Evolutionary conservation across 1,140 invertebrate genomes (phyloP).

Genomic region (Panulirus ornatus): DNA sequence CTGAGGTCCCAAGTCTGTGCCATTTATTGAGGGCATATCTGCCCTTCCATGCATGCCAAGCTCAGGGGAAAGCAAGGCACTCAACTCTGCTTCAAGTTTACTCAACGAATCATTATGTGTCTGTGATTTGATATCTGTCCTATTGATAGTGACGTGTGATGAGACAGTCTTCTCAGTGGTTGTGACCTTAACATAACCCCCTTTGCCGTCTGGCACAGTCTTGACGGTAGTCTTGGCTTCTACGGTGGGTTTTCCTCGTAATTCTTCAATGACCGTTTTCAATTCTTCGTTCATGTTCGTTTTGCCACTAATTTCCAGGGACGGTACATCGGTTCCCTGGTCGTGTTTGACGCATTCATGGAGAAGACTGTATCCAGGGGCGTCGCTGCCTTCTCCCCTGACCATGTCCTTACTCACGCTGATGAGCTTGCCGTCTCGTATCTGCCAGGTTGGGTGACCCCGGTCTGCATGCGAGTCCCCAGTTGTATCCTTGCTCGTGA

Average conservation of each 20-base stretch:
- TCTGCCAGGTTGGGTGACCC: slow-evolving; percentile 39
- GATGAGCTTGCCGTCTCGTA: slow-evolving; percentile 48
- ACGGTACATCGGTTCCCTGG: slow-evolving; percentile 18
- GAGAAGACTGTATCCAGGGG: slow-evolving; percentile 65
- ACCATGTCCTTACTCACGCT: slow-evolving; percentile 39
- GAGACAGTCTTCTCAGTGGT: slow-evolving; percentile 44
- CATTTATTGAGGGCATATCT: slow-evolving; percentile 36
- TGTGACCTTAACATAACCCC: slow-evolving; percentile 37
- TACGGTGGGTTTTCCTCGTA: slow-evolving; percentile 45
- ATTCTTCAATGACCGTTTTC: slow-evolving; percentile 60
- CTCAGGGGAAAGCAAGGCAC: slow-evolving; percentile 58
- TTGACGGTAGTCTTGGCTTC: slow-evolving; percentile 48
- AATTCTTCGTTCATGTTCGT: slow-evolving; percentile 57
- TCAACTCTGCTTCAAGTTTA: slow-evolving; percentile 65
- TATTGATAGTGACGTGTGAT: slow-evolving; percentile 33
- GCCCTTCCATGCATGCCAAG: slow-evolving; percentile 21
- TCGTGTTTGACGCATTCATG: slow-evolving; percentile 48
- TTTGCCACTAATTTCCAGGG: slow-evolving; percentile 38
- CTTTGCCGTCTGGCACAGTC: slow-evolving; percentile 26
- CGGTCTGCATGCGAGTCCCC: slow-evolving; percentile 3
- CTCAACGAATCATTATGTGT: slow-evolving; percentile 52
- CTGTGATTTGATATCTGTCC: background rate
- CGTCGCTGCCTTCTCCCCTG: slow-evolving; percentile 43
- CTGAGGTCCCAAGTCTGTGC: slow-evolving; percentile 25
- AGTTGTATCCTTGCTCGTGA: slow-evolving; percentile 25